Base-by-base conservation (phyloP, 2,888 invertebrate genomes). In the Lamproptera curius region DNA sequence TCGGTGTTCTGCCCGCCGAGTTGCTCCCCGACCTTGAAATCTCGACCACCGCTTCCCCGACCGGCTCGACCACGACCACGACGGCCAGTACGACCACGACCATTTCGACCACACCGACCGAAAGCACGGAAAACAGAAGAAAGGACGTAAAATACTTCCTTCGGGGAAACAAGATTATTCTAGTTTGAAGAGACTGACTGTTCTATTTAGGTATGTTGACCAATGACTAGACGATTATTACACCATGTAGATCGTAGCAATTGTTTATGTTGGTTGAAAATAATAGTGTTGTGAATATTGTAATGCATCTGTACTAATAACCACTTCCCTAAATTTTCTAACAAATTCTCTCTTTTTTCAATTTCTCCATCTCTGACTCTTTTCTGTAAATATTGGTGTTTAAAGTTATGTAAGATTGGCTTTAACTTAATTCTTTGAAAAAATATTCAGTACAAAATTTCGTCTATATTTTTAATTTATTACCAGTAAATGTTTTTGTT, bases 91-190 rank as follows among this genome's bases (percentile, higher is more conserved):
- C 67, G 13, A 63, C 66, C 1, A 67, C 70, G n/a, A 63, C 74
- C 1, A 58, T 70, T 36, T 62, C 67, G 36, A 67, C 70, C 34
- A 70, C 69, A 56, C 61, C 65, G 38, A 76, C 74, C 3, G 61
- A 59, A 36, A 65, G 56, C 52, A 73, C 64, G 50, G 73, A 67
- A 62, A 77, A 82, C 57, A 64, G 67, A 55, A 70, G 65, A 67
- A 84, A 81, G 69, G 86, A 85, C 58, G 65, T 76, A 57, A 84
- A 79, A 65, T 88, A 73, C 65, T 75, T 78, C 62, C 77, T 88
- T 13, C 79, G 85, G 52, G 88, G 88, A 57, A 87, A 88, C 80
- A 84, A 66, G 75, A 88, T 88, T 58, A 71, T 88, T 61, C 73
- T 79, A 76, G 80, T 83, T 68, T 84, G 84, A 86, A 63, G 61